Percentiles rank a stretch among this genome's conserved stretches.
Evolutionary conservation across 2,113 vertebrate species (phyloP).

Genomic region (Dryoscopus gambensis): DNA sequence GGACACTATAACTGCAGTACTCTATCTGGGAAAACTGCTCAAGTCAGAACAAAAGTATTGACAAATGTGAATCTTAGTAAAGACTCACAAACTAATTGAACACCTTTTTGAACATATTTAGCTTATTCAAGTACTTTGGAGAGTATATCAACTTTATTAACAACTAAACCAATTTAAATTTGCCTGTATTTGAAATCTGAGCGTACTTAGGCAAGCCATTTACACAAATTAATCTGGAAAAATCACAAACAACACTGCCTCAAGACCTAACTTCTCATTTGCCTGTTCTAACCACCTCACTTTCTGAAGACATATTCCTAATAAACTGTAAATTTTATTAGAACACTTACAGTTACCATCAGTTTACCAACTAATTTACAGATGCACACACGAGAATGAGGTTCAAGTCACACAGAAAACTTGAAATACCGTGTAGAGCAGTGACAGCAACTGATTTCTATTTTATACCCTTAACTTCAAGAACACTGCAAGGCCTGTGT

Average conservation of each 20-base stretch:
- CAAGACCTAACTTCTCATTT: not conserved
- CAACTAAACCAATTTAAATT: not conserved
- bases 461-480: not conserved
- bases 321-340: not conserved
- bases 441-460: not conserved
- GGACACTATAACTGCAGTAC: not conserved
- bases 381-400: fast-evolving
- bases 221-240: not conserved
- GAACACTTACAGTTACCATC: not conserved
- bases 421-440: not conserved
- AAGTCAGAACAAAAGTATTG: not conserved
- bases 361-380: not conserved
- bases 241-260: not conserved
- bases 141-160: not conserved
- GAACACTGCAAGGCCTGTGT: not conserved
- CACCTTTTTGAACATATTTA: not conserved
- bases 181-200: not conserved
- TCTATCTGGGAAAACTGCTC: not conserved
- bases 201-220: not conserved
- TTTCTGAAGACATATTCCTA: not conserved
- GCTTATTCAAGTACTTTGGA: not conserved
- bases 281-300: not conserved
- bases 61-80: not conserved
- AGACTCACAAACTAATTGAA: not conserved
- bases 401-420: not conserved